phyloP scores from a whole-genome alignment of 2,888 invertebrate genomes.

The Metallyticus violacea region DNA sequence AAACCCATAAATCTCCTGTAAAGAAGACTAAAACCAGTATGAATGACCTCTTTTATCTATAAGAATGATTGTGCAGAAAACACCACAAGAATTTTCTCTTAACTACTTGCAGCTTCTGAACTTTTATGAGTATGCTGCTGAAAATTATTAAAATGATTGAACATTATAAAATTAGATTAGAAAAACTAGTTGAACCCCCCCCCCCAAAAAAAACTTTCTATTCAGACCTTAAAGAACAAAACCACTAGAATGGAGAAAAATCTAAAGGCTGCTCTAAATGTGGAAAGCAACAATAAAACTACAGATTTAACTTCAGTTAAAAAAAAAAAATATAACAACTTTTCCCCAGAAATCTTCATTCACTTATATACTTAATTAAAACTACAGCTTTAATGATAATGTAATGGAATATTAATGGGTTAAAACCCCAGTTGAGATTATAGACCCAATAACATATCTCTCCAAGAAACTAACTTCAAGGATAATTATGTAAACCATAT shows the following conservation, averaged over 20 bases:
- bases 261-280: neutral
- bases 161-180: neutral
- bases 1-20: no score
- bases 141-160: neutral
- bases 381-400: neutral
- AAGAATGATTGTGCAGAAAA: no score
- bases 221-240: neutral
- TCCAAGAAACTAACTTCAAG: neutral
- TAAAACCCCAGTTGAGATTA: neutral
- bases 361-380: neutral
- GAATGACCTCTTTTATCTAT: no score
- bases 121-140: neutral
- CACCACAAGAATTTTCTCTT: no score
- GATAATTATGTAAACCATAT: no score
- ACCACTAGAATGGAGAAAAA: neutral
- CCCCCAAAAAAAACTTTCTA: neutral
- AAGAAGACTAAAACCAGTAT: no score
- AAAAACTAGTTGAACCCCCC: neutral
- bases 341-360: neutral
- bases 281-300: neutral
- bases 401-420: neutral
- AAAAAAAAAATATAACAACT: neutral
- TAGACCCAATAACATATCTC: neutral
- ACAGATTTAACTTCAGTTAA: neutral
- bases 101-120: no score